These are phyloP conservation scores for Pituophis catenifer DNA, from an alignment of 2,113 vertebrate species.

Conservation along the genomic window DNA sequence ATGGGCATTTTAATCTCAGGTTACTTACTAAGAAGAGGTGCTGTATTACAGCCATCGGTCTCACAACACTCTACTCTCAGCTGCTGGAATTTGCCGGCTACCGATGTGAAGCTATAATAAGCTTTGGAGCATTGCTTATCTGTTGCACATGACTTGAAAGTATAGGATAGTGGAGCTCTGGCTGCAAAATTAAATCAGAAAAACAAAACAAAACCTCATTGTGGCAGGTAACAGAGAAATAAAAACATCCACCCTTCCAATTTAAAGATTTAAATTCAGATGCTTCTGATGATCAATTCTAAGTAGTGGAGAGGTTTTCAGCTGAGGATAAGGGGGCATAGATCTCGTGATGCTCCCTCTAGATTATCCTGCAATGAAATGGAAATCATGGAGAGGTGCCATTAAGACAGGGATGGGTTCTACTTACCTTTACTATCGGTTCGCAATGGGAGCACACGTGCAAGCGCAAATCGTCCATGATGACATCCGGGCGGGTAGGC, in stretches of 20 bases:
- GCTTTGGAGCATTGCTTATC: not conserved
- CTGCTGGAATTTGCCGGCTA: not conserved
- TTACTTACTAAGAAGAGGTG: not conserved
- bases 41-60: not conserved
- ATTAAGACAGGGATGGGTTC: too few species aligned
- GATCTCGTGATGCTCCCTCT: not conserved
- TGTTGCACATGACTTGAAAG: not conserved
- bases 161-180: rapidly evolving
- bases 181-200: not conserved
- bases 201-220: not conserved
- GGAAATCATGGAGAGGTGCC: not conserved
- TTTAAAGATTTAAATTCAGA: not conserved
- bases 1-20: not conserved
- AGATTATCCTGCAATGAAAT: not conserved
- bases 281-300: not conserved
- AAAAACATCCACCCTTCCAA: not conserved
- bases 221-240: not conserved
- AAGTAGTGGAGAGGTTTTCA: not conserved
- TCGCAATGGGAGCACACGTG: too few species aligned
- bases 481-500: too few species aligned
- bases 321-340: not conserved
- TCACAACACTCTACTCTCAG: not conserved
- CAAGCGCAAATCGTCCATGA: too few species aligned
- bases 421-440: too few species aligned
- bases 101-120: rapidly evolving